These are phyloP conservation scores for Calycopis cecrops DNA, from an alignment of 1,140 invertebrate genomes.

Conservation along the genomic window DNA sequence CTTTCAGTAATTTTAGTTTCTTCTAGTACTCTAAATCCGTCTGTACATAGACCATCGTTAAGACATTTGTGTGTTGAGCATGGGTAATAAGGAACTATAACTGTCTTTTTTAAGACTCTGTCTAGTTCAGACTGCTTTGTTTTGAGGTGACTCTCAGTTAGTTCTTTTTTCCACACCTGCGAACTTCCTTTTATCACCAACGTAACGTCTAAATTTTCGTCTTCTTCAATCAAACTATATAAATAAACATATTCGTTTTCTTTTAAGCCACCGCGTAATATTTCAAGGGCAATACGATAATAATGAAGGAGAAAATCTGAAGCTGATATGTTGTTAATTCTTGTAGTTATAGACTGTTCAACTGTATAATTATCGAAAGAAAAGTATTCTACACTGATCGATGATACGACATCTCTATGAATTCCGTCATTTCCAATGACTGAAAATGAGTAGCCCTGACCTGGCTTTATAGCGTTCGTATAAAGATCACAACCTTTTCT, in stretches of 20 bases:
- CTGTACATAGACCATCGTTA: constrained; percentile 86
- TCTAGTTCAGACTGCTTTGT: constrained; percentile 79
- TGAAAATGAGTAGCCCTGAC: constrained; percentile 83
- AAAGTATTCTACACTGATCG: constrained; percentile 87
- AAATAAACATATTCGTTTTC: constrained; percentile 80
- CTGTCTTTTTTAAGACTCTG: constrained; percentile 75
- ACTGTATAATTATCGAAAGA: constrained; percentile 88
- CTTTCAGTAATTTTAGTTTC: constrained; percentile 85
- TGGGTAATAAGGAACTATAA: constrained; percentile 82
- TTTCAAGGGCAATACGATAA: constrained; percentile 84
- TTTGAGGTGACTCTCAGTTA: constrained; percentile 78
- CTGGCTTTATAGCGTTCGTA: constrained; percentile 80
- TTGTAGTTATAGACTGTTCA: constrained; percentile 86
- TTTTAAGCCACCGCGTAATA: constrained; percentile 79
- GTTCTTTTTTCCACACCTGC: constrained; percentile 77
- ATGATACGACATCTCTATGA: constrained; percentile 89
- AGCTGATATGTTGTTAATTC: constrained; percentile 83
- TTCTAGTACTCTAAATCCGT: constrained; percentile 81
- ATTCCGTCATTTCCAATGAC: constrained; percentile 93
- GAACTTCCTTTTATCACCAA: constrained; percentile 77
- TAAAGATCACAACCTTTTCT: constrained; percentile 87
- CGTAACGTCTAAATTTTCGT: constrained; percentile 81
- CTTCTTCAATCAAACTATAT: constrained; percentile 83
- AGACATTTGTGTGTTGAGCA: constrained; percentile 82
- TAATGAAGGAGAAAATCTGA: constrained; percentile 83